These are phyloP conservation scores for Liposcelis brunnea DNA, from an alignment of 2,888 invertebrate species.

Conservation along the genomic window DNA sequence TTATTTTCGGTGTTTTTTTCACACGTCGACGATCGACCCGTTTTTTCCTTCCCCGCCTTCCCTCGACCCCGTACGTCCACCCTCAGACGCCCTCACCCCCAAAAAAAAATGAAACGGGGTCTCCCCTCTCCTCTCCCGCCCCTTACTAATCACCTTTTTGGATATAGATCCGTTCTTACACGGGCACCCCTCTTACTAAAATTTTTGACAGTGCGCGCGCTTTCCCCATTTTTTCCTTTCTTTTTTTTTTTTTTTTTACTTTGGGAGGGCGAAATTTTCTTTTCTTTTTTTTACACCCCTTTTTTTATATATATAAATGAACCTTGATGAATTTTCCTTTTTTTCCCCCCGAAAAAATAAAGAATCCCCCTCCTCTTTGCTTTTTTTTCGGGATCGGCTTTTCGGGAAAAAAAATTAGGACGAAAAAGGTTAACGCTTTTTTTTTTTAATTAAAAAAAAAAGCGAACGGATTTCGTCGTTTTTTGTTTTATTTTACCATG, in stretches of 20 bases:
- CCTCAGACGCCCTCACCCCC: slow-evolving; percentile 14
- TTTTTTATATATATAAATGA: too few relatives aligned
- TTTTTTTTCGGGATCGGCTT: too few relatives aligned
- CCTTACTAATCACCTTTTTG: slow-evolving; percentile 13
- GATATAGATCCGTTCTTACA: slow-evolving; percentile 5
- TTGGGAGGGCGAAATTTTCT: neutral
- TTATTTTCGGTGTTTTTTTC: slow-evolving; percentile 4
- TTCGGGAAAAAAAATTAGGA: too few relatives aligned
- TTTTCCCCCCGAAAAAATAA: too few relatives aligned
- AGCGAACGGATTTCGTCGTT: too few relatives aligned
- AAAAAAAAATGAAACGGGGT: slow-evolving; percentile 16
- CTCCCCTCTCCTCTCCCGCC: slow-evolving; percentile 13
- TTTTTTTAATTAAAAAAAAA: too few relatives aligned
- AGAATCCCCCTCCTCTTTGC: too few relatives aligned
- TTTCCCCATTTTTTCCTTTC: slow-evolving; percentile 9
- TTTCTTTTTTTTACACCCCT: neutral
- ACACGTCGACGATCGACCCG: slow-evolving; percentile 9
- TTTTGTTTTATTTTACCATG: too few relatives aligned
- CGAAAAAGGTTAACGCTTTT: too few relatives aligned
- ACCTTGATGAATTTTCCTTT: too few relatives aligned
- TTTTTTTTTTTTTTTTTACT: slow-evolving; percentile 14
- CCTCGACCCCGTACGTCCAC: slow-evolving; percentile 13
- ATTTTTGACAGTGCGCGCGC: slow-evolving; percentile 9
- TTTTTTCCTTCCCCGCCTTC: slow-evolving; percentile 13
- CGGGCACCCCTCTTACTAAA: neutral